These are phyloP conservation scores for Chiloscyllium punctatum DNA, from an alignment of 2,797 vertebrate species.

Conservation along the genomic window DNA sequence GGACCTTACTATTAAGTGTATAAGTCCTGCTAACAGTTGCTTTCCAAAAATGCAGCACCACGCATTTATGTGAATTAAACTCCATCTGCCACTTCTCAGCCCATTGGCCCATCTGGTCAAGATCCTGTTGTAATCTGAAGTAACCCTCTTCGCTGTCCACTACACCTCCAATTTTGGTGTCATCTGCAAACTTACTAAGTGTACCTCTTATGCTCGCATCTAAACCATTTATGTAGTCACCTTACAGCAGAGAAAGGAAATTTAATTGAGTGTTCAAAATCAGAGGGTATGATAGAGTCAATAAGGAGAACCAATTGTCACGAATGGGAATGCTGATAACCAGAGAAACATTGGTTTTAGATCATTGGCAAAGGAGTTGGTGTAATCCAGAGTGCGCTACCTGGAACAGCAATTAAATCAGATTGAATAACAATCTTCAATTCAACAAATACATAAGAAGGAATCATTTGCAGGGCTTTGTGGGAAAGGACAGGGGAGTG, in stretches of 20 bases:
- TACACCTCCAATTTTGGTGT: no score
- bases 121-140: no score
- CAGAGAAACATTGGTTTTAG: background rate
- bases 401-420: background rate
- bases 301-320: background rate
- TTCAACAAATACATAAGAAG: background rate
- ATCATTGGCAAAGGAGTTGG: background rate
- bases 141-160: no score
- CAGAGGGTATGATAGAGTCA: background rate
- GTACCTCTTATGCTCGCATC: no score
- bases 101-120: no score
- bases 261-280: background rate
- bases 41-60: no score
- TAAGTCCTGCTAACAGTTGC: no score
- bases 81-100: no score
- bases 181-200: no score
- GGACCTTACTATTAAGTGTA: no score
- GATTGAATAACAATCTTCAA: background rate
- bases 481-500: background rate
- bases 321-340: no score
- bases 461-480: background rate
- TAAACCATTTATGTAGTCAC: background rate
- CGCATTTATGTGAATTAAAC: no score
- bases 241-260: background rate
- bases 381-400: background rate